Conservation (phyloP, 2,797 vertebrate species). For the Galago senegalensis region DNA sequence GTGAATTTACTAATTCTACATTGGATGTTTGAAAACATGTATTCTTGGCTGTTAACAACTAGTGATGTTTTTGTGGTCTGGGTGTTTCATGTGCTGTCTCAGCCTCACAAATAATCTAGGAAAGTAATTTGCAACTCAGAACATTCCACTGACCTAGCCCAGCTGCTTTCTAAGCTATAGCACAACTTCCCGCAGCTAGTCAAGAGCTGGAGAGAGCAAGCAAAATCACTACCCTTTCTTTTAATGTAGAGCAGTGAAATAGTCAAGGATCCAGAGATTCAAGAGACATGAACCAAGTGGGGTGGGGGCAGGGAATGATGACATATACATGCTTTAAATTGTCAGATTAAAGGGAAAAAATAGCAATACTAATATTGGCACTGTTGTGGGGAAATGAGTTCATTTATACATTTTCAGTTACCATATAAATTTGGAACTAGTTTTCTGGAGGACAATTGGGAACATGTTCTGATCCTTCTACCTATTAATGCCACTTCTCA, state of each 20-base stretch:
- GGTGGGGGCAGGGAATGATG: background rate
- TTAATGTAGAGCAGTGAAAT: background rate
- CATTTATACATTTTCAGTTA: constrained; percentile 1
- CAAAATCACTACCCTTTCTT: background rate
- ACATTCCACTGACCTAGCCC: constrained; percentile 22
- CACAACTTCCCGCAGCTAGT: background rate
- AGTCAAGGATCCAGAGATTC: background rate
- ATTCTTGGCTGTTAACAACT: constrained; percentile 23
- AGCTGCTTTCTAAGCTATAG: background rate
- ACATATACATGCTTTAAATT: background rate
- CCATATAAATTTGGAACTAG: background rate
- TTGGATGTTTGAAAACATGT: constrained; percentile 42
- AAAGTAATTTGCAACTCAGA: constrained; percentile 54
- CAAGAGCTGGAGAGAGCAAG: background rate
- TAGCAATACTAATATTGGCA: background rate
- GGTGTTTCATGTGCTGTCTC: constrained; percentile 26
- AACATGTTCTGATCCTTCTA: background rate
- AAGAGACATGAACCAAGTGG: background rate
- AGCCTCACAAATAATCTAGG: constrained; percentile 68
- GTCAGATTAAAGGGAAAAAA: background rate
- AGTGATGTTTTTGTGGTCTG: constrained; percentile 48
- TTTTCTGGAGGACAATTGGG: background rate
- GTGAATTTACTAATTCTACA: constrained; percentile 5
- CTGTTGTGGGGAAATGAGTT: background rate
- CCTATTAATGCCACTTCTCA: background rate